Evolutionary conservation across 2,888 invertebrate species (phyloP).

Genomic region (Furcula furcula): DNA sequence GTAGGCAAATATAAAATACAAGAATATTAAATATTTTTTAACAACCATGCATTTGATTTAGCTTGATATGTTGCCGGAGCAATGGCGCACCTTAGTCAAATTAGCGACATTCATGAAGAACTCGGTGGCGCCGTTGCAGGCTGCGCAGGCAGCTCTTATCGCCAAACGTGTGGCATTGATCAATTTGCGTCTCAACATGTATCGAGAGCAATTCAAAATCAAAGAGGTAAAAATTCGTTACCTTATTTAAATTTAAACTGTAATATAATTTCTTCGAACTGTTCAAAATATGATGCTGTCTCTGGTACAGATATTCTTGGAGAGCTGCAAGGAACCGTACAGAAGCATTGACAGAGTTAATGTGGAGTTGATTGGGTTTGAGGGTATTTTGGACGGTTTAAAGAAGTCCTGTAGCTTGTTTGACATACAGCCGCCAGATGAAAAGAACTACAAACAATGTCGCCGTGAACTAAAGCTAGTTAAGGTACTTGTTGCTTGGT

Average conservation of each 20-base stretch:
- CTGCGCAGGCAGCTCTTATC: conserved; percentile 93
- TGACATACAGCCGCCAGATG: conserved; percentile 92
- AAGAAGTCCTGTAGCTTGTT: conserved; percentile 90
- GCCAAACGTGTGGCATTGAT: conserved; percentile 91
- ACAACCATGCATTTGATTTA: conserved; percentile 25
- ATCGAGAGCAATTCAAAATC: conserved; percentile 87
- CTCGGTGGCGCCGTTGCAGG: conserved; percentile 92
- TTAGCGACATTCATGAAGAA: conserved; percentile 91
- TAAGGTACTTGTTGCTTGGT: conserved; percentile 75
- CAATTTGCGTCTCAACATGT: conserved; percentile 89
- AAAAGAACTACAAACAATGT: conserved; percentile 87
- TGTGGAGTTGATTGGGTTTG: conserved; percentile 84
- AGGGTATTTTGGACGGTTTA: conserved; percentile 85
- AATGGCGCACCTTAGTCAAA: conserved; percentile 93
- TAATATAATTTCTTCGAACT: too few relatives aligned
- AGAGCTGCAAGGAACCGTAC: conserved; percentile 86
- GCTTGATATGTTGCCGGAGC: conserved; percentile 91
- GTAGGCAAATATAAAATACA: too few relatives aligned
- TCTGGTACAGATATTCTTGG: conserved; percentile 81
- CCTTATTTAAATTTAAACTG: conserved; percentile 1
- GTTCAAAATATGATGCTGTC: too few relatives aligned
- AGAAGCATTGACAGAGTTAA: conserved; percentile 86
- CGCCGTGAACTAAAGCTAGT: conserved; percentile 88
- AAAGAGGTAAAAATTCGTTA: conserved; percentile 51
- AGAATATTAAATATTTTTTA: too few relatives aligned